A percentile compares a stretch with the other conserved stretches of the same genome.
These are phyloP conservation scores for Ricordea florida DNA, from an alignment of 92 coral and sea anemone genomes.

Conservation along the genomic window DNA sequence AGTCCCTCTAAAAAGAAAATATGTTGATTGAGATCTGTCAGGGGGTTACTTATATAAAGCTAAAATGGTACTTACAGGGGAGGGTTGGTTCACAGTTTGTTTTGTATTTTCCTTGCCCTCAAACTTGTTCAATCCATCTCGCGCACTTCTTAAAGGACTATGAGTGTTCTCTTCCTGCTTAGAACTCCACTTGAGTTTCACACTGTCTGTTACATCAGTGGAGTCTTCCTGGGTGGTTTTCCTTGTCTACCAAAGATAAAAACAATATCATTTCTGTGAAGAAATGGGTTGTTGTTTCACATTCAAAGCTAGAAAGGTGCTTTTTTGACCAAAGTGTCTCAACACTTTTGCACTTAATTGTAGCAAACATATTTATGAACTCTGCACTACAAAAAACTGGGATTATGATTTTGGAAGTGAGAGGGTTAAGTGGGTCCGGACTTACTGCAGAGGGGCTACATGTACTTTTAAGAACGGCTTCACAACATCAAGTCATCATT, in stretches of 20 bases:
- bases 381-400: too few relatives aligned
- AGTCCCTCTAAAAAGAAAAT: too few relatives aligned
- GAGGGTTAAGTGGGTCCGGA: too few relatives aligned
- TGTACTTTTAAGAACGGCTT: too few relatives aligned
- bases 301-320: conserved; percentile 23
- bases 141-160: conserved; percentile 16
- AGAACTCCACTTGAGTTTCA: not conserved
- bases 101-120: conserved; percentile 62
- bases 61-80: conserved; percentile 20
- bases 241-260: not conserved
- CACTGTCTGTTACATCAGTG: conserved; percentile 1
- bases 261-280: not conserved
- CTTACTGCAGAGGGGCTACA: too few relatives aligned
- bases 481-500: too few relatives aligned
- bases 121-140: conserved; percentile 49
- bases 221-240: not conserved
- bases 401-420: too few relatives aligned
- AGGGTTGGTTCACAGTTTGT: conserved; percentile 12
- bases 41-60: too few relatives aligned
- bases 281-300: conserved; percentile 43
- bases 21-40: too few relatives aligned
- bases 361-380: too few relatives aligned
- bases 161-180: not conserved
- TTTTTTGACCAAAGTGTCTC: too few relatives aligned
- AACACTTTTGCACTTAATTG: too few relatives aligned